Base-by-base conservation (phyloP, 2,797 vertebrate species). In the Psittacula derbiana region DNA sequence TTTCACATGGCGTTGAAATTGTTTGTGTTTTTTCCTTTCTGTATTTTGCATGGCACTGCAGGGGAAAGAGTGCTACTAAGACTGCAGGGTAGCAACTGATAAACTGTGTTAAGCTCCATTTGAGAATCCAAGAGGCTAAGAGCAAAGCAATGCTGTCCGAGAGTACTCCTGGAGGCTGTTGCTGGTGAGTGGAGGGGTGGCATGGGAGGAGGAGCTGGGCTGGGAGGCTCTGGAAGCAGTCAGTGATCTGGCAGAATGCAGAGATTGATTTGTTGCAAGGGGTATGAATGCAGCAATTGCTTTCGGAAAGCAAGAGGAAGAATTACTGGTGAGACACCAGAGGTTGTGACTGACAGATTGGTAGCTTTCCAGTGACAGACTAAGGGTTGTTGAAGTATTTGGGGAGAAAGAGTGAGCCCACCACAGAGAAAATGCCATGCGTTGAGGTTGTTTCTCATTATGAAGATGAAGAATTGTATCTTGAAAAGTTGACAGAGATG, bases 271-370 rank as follows among this genome's bases (percentile, higher is more conserved):
- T 88, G 58, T 60, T 79, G 58, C 3, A 6, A 94, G 70, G 41
- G 31, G 53, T 84, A 67, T 8, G 23, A 79, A 80, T 90, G 75
- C 74, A 87, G 91, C 80, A 93, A 93, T 92, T 90, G 92, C 86
- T 91, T 93, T 93, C 85, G 78, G 88, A 94, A 93, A 86, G 80
- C 30, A 62, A 88, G 61, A 81, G 85, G 50, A 93, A 79, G 88
- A 94, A 92, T 92, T 87, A 81, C 86, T 95, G 91, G 94, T 92
- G 95, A 95, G 90, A 91, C 44, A 88, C 79, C 87, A 91, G 76
- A 60, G 80, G 60, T 82, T 86, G 50, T 96, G 94, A 94, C 64
- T 96, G 96, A 95, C 95, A 94, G 90, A 64, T 93, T 93, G 90
- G 88, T 90, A 81, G 41, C 85, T 93, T 96, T 97, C 95, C 91